Evolutionary conservation across 2,113 vertebrate species (phyloP).

Genomic region (Gulo gulo): DNA sequence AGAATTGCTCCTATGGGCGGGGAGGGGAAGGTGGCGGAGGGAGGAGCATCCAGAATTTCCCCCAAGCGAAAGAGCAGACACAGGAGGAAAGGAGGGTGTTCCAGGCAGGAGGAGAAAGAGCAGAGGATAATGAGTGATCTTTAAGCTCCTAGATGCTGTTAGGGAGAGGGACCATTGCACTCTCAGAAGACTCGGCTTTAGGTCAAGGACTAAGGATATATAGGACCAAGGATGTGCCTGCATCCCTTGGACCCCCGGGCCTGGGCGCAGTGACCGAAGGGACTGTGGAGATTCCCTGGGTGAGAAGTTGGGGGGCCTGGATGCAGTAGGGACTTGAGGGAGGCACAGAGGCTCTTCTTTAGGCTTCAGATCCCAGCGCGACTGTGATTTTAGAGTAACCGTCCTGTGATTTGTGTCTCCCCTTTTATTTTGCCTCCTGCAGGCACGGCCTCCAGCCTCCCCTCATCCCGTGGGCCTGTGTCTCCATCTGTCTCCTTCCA

Average conservation of each 20-base stretch:
- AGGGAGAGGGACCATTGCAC: neutral
- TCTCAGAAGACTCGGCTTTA: neutral
- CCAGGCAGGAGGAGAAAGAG: neutral
- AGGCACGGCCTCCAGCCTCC: constrained; percentile 3
- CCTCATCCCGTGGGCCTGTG: constrained; percentile 47
- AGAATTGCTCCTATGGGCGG: neutral
- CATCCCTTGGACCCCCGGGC: neutral
- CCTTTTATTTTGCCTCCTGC: constrained; percentile 2
- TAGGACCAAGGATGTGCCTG: neutral
- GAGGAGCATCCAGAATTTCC: neutral
- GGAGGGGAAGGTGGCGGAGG: neutral
- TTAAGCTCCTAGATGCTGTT: neutral
- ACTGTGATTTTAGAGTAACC: neutral
- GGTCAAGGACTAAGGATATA: neutral
- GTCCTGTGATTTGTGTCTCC: constrained; percentile 13
- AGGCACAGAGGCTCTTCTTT: neutral
- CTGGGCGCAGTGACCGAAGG: neutral
- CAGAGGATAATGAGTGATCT: neutral
- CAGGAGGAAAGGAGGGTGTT: neutral
- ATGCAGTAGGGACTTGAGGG: neutral
- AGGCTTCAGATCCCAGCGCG: neutral
- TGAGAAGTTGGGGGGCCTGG: neutral
- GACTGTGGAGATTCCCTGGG: neutral
- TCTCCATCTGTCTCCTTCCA: constrained; percentile 73
- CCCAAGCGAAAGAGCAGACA: neutral